Evolutionary conservation across 2,113 vertebrate species (phyloP), one percentile per base, ranked within the genome.

Genomic region (Casuarius casuarius): DNA sequence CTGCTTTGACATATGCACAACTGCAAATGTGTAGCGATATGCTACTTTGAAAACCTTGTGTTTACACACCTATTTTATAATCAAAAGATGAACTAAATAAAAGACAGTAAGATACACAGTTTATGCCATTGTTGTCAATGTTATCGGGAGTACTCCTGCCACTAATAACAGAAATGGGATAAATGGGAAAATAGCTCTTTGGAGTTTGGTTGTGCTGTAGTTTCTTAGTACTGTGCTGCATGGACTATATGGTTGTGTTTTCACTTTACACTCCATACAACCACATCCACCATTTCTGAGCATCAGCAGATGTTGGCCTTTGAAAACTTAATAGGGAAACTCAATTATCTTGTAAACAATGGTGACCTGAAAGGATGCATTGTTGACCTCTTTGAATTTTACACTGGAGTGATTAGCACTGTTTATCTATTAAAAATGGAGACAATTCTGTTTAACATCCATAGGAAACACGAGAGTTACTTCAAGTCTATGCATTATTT

Each of bases 221-320:
- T 97, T 90, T 94, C 97, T 95, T 96, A 87, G 72, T 96, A 89
- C 51, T 94, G 95, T 98, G 90, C 95, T 97, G 98, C 98, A 99
- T 98, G 98, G 94, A 97, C 74, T 80, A 54, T 94, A 88, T 94
- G 72, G 84, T 96, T 95, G 94, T 98, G 83, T 92, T 97, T 98
- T 98, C 98, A 98, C 97, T 96, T 81, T 31, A 84, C 97, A 96
- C 97, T 93, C 94, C 98, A 98, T 97, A 84, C 58, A 86, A 97
- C 95, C 93, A 89, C 97, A 97, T 96, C 95, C 96, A 82, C 96
- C 98, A 98, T 98, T 97, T 97, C 97, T 97, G 97, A 98, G 98
- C 98, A 98, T 98, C 98, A 98, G 98, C 98, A 98, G 98, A 97
- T 98, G 98, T 98, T 97, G 97, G 98, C 98, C 98, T 98, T 98